Percentiles rank a stretch among this genome's conserved stretches.
phyloP scores from a whole-genome alignment of 2,113 vertebrate genomes.

The Diadophis punctatus region DNA sequence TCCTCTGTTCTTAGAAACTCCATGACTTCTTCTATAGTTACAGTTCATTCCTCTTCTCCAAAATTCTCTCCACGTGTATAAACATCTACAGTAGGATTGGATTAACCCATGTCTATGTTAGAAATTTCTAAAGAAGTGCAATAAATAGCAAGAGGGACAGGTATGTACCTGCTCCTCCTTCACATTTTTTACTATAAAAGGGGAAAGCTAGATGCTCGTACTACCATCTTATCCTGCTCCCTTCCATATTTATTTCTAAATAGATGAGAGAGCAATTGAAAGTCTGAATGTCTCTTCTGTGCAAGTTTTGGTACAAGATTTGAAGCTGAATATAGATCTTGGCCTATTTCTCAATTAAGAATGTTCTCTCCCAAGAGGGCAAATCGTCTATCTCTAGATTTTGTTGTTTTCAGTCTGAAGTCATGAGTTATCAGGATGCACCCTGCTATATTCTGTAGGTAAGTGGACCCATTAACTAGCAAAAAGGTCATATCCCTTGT shows the following conservation, averaged over 20 bases:
- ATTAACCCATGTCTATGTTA: not conserved
- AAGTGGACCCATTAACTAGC: not conserved
- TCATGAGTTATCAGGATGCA: not conserved
- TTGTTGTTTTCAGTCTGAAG: not conserved
- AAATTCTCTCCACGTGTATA: not conserved
- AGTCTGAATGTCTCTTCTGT: not conserved
- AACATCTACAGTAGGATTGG: not conserved
- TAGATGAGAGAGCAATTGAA: not conserved
- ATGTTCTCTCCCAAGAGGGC: not conserved
- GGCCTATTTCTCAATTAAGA: not conserved
- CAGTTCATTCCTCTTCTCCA: not conserved
- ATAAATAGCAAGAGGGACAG: not conserved
- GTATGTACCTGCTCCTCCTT: not conserved
- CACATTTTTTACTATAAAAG: not conserved
- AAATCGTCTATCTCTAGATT: not conserved
- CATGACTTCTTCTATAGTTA: not conserved
- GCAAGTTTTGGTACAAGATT: not conserved
- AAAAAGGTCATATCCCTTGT: not conserved
- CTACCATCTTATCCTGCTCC: not conserved
- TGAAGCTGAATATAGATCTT: not conserved
- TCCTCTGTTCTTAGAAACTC: not conserved
- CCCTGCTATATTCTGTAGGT: not conserved
- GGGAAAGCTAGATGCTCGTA: not conserved
- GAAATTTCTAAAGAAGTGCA: not conserved
- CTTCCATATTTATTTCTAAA: not conserved